Percentiles rank a stretch among this genome's conserved stretches.
These are phyloP conservation scores for Lamellibrachia luymesi DNA, from an alignment of 1,140 invertebrate genomes.

Conservation along the genomic window DNA sequence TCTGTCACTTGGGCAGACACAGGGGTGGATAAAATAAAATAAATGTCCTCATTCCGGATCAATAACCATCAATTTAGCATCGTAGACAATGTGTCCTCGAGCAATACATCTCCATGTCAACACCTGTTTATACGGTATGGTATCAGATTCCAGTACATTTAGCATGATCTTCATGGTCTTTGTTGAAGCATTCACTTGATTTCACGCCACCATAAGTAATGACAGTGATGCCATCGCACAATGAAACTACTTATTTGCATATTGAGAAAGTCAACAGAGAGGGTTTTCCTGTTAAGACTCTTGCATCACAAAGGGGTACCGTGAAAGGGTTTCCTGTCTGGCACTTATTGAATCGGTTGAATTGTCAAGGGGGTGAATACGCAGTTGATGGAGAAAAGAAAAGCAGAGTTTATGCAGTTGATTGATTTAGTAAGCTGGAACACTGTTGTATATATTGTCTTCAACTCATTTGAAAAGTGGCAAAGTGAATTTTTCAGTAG, in stretches of 20 bases:
- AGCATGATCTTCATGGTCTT: not conserved
- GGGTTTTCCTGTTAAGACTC: not conserved
- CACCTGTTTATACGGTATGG: not conserved
- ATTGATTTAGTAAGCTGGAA: not conserved
- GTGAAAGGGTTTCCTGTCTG: not conserved
- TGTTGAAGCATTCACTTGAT: not conserved
- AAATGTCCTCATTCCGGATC: not conserved
- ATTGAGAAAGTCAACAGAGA: not conserved
- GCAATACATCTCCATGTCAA: not conserved
- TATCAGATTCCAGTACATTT: not conserved
- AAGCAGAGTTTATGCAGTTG: not conserved
- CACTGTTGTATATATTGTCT: not conserved
- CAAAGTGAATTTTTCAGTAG: not conserved
- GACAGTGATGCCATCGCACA: not conserved
- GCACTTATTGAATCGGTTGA: not conserved
- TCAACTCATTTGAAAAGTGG: not conserved
- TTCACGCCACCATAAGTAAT: not conserved
- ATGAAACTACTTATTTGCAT: not conserved
- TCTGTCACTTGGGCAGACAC: not conserved
- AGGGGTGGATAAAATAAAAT: not conserved
- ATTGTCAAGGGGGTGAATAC: not conserved
- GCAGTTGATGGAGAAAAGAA: not conserved
- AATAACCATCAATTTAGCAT: not conserved
- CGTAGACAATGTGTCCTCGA: not conserved
- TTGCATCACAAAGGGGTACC: not conserved